Conservation (phyloP, 2,888 invertebrate species). For the Cecidostiba fungosa region DNA sequence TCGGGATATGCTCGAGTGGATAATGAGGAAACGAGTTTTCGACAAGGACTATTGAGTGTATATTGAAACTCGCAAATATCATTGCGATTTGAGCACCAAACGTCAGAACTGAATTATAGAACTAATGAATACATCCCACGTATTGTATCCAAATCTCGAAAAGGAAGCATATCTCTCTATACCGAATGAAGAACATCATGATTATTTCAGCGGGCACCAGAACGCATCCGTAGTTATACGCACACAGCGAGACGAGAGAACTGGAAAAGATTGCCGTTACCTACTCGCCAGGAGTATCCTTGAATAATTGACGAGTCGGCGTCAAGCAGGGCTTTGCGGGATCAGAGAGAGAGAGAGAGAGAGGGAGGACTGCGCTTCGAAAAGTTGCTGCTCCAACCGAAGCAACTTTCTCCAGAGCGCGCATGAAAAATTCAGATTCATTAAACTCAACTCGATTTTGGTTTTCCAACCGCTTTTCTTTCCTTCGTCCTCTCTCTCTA, state of each 20-base stretch:
- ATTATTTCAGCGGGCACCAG: background rate
- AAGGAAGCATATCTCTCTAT: too few relatives aligned
- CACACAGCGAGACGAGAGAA: background rate
- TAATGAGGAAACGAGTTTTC: background rate
- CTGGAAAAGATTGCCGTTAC: background rate
- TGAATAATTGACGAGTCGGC: conserved; percentile 54
- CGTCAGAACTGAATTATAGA: background rate
- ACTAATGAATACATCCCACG: too few relatives aligned
- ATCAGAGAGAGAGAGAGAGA: conserved; percentile 7
- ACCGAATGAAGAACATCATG: background rate
- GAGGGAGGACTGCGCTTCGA: too few relatives aligned
- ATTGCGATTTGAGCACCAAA: background rate
- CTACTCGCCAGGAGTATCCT: conserved; percentile 7
- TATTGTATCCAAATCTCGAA: too few relatives aligned
- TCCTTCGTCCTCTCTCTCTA: background rate
- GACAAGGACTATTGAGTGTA: background rate
- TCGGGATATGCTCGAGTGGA: too few relatives aligned
- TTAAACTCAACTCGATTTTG: conserved; percentile 58
- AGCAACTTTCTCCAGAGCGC: conserved; percentile 4
- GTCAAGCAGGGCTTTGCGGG: conserved; percentile 36
- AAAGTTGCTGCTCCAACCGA: background rate
- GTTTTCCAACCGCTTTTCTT: background rate
- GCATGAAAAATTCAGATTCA: conserved; percentile 60
- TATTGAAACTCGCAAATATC: too few relatives aligned
- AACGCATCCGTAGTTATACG: conserved; percentile 1